Conservation (phyloP, 2,888 invertebrate species). For the Zaprionus obscuricornis region DNA sequence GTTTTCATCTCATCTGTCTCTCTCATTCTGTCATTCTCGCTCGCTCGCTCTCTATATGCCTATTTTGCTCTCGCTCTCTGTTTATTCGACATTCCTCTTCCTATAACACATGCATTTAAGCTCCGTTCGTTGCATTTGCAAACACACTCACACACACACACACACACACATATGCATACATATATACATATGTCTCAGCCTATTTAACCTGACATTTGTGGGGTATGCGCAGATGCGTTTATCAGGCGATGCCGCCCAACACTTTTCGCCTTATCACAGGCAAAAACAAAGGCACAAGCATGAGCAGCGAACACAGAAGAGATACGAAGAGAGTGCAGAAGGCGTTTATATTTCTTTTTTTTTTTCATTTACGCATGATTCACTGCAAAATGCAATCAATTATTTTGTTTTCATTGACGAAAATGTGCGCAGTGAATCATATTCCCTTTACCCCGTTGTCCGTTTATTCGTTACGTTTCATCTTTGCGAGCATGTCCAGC, state of each 20-base stretch:
- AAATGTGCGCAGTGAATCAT: conserved; percentile 62
- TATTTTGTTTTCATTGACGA: conserved; percentile 67
- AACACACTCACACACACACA: neutral
- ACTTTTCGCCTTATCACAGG: too few relatives aligned
- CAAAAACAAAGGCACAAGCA: too few relatives aligned
- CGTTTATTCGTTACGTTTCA: neutral
- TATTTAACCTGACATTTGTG: conserved; percentile 36
- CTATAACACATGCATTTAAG: conserved; percentile 56
- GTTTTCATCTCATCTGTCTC: conserved; percentile 48
- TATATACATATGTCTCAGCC: conserved; percentile 32
- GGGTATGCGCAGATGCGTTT: too few relatives aligned
- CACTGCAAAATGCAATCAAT: conserved; percentile 63
- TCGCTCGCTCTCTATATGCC: conserved; percentile 43
- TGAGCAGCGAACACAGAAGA: too few relatives aligned
- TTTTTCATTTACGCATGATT: conserved; percentile 74
- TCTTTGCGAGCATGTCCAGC: conserved; percentile 7
- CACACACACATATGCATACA: neutral
- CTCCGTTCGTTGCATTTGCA: conserved; percentile 5
- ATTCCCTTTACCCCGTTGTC: neutral
- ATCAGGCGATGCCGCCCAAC: too few relatives aligned
- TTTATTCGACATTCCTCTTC: conserved; percentile 61
- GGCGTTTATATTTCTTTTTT: too few relatives aligned
- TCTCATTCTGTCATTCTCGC: conserved; percentile 21
- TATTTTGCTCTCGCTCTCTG: conserved; percentile 28
- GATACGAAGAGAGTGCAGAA: too few relatives aligned